A percentile compares a stretch with the other conserved stretches of the same genome.
These are phyloP conservation scores for Parotocinclus haroldoi DNA, from an alignment of 2,797 vertebrate species.

Conservation along the genomic window DNA sequence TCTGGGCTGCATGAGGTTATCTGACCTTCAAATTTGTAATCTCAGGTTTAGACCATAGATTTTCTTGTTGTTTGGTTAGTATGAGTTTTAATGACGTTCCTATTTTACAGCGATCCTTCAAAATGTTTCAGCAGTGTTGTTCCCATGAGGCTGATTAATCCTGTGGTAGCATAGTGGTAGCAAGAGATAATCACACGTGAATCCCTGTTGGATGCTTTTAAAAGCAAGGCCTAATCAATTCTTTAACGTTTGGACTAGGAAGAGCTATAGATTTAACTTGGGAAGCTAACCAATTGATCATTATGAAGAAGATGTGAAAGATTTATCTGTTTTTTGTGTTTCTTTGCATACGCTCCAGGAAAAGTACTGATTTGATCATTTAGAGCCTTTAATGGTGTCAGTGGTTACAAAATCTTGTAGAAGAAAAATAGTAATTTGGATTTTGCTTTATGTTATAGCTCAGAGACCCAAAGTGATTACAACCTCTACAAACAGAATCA, in stretches of 20 bases:
- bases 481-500: conserved; percentile 14
- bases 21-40: conserved; percentile 8
- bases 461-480: conserved; percentile 4
- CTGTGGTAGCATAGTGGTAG: conserved; percentile 28
- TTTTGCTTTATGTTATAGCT: conserved; percentile 32
- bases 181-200: conserved; percentile 36
- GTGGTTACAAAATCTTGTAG: conserved; percentile 21
- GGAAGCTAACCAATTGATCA: conserved; percentile 24
- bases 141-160: conserved; percentile 38
- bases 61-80: conserved; percentile 14
- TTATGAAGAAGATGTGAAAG: conserved; percentile 10
- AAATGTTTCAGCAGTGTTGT: conserved; percentile 5
- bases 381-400: conserved; percentile 33
- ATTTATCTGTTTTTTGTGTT: conserved; percentile 12
- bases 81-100: too few relatives aligned
- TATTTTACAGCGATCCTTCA: too few relatives aligned
- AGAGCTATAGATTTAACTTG: conserved; percentile 41
- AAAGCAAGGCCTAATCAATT: conserved; percentile 38
- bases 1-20: conserved; percentile 1
- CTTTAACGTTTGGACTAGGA: conserved; percentile 25
- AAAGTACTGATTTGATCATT: conserved; percentile 26
- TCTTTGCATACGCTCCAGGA: conserved; percentile 16
- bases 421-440: conserved; percentile 10
- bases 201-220: conserved; percentile 33
- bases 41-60: background rate